Evolutionary conservation across 2,113 vertebrate species (phyloP).

Genomic region (Sinocyclocheilus rhinocerous): DNA sequence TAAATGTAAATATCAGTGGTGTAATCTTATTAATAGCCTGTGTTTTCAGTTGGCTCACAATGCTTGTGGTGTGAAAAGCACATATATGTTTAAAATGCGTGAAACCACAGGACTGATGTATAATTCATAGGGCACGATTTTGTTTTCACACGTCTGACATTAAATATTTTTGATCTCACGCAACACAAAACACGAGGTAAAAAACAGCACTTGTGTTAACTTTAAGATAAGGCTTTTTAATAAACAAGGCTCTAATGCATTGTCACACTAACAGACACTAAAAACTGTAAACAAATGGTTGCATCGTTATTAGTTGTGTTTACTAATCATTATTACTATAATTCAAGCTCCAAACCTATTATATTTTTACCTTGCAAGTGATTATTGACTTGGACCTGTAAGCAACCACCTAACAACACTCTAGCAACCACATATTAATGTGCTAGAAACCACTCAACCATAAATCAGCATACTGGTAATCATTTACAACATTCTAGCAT

Average conservation of each 20-base stretch:
- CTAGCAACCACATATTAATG: neutral
- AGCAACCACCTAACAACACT: neutral
- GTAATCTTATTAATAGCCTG: neutral
- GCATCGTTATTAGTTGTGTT: neutral
- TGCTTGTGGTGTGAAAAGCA: neutral
- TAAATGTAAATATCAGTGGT: neutral
- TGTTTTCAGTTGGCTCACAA: neutral
- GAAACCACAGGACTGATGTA: neutral
- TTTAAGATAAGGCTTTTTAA: neutral
- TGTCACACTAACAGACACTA: neutral
- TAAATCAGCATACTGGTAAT: neutral
- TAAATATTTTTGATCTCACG: conserved; percentile 26
- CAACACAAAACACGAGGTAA: conserved; percentile 12
- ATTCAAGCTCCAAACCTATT: too few relatives aligned
- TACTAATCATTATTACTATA: neutral
- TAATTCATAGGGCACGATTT: neutral
- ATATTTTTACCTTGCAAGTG: neutral
- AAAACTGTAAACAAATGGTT: neutral
- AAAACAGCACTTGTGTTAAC: neutral
- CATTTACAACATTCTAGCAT: neutral
- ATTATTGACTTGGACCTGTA: neutral
- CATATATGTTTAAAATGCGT: neutral
- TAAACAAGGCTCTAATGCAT: neutral
- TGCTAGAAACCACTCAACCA: neutral
- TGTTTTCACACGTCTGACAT: conserved; percentile 18